Evolutionary conservation across 2,888 invertebrate genomes (phyloP).

Genomic region (Cephus pulcher): DNA sequence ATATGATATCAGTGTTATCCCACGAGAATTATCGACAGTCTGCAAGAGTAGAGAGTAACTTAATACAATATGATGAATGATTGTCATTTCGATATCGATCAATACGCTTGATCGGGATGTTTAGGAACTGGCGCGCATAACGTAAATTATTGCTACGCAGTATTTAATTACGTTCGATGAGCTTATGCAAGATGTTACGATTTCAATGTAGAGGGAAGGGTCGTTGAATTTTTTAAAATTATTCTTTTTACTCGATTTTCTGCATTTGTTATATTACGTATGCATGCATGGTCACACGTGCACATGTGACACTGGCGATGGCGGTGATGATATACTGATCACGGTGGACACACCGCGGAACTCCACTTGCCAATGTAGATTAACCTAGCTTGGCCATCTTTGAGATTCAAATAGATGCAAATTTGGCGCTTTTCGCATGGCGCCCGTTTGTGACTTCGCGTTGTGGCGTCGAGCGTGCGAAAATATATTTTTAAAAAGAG

Average conservation of each 20-base stretch:
- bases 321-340: not conserved
- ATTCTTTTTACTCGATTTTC: not conserved
- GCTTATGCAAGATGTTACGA: not conserved
- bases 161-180: not conserved
- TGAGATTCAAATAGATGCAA: conserved; percentile 44
- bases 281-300: not conserved
- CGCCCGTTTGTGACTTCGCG: not conserved
- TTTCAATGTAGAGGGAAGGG: not conserved
- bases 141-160: not conserved
- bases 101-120: not conserved
- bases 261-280: not conserved
- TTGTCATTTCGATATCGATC: not conserved
- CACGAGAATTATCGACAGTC: not conserved
- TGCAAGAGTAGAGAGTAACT: not conserved
- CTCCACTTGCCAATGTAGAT: conserved; percentile 21
- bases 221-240: too few species aligned
- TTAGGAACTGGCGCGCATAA: not conserved
- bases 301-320: not conserved
- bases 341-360: not conserved
- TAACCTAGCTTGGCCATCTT: conserved; percentile 32
- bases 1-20: not conserved
- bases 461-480: conserved; percentile 7
- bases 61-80: not conserved
- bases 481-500: conserved; percentile 25
- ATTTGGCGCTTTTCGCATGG: conserved; percentile 21